A percentile compares a stretch with the other conserved stretches of the same genome.
Conservation (phyloP, 1,140 invertebrate species). For the Arion vulgaris region DNA sequence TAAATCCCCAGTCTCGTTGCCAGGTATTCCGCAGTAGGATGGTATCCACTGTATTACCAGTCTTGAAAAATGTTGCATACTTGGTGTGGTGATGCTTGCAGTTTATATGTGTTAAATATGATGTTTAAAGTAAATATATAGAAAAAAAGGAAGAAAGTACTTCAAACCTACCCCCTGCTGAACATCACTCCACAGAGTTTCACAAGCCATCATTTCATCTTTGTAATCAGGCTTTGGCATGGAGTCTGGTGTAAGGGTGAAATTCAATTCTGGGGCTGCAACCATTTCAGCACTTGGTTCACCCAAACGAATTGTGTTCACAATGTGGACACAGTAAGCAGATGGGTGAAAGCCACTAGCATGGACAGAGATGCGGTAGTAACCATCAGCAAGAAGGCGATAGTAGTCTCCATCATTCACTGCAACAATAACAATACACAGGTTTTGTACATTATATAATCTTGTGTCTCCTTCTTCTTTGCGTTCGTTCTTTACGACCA, state of each 20-base stretch:
- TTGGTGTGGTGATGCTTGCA: too few species aligned
- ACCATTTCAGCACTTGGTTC: not conserved
- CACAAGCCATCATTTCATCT: slow-evolving; percentile 12
- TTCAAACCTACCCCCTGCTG: slow-evolving; percentile 13
- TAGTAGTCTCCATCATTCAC: slow-evolving; percentile 88
- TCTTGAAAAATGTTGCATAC: too few species aligned
- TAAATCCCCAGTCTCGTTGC: too few species aligned
- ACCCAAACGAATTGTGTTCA: slow-evolving; percentile 44
- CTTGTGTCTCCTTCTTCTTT: too few species aligned
- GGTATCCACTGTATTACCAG: too few species aligned
- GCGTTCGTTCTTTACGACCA: too few species aligned
- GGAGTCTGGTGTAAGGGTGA: slow-evolving; percentile 26
- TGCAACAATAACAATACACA: slow-evolving; percentile 39
- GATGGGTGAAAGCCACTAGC: slow-evolving; percentile 49
- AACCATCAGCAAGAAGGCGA: slow-evolving; percentile 88
- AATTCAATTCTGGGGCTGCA: slow-evolving; percentile 36
- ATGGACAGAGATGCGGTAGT: slow-evolving; percentile 76
- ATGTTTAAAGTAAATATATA: too few species aligned
- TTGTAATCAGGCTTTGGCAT: slow-evolving; percentile 3
- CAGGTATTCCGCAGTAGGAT: too few species aligned
- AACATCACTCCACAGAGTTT: slow-evolving; percentile 14
- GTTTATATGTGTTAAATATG: too few species aligned
- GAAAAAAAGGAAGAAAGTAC: not conserved
- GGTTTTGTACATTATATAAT: too few species aligned
- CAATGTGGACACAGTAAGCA: slow-evolving; percentile 44